Evolutionary conservation across 2,888 invertebrate genomes (phyloP).

Genomic region (Gonocerus acuteangulatus): DNA sequence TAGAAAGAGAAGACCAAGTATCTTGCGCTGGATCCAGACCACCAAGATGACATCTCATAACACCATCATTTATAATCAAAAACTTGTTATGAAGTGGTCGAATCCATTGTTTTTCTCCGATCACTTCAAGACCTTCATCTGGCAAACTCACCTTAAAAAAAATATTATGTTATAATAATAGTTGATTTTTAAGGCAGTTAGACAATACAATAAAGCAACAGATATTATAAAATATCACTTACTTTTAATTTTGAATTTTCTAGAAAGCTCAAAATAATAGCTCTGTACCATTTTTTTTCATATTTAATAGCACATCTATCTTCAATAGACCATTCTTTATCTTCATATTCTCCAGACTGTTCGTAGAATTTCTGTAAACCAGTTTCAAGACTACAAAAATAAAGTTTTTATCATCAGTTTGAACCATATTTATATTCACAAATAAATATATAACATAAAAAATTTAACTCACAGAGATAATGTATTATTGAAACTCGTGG

Average conservation of each 20-base stretch:
- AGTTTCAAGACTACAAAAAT: conserved; percentile 43
- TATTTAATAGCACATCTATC: conserved; percentile 49
- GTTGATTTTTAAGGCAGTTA: no score
- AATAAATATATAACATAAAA: not conserved
- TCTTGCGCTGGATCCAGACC: conserved; percentile 61
- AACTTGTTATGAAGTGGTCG: conserved; percentile 50
- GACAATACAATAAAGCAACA: no score
- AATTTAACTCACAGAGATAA: conserved; percentile 22
- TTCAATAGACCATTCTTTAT: conserved; percentile 48
- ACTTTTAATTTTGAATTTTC: conserved; percentile 41
- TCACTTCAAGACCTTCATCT: conserved; percentile 56
- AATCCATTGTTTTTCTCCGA: conserved; percentile 46
- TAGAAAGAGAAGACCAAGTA: conserved; percentile 55
- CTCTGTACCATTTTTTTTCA: conserved; percentile 59
- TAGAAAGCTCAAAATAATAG: conserved; percentile 46
- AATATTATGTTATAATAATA: not conserved
- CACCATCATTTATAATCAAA: conserved; percentile 49
- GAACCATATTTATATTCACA: not conserved
- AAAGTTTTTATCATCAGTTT: not conserved
- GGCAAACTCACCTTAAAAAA: conserved; percentile 51
- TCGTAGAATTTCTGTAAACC: conserved; percentile 52
- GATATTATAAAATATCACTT: no score
- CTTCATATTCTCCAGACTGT: conserved; percentile 35
- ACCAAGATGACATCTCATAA: conserved; percentile 59
- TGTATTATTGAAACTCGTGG: not conserved